These are phyloP conservation scores for Thamnaconus septentrionalis DNA, from an alignment of 2,113 vertebrate species.

Conservation along the genomic window DNA sequence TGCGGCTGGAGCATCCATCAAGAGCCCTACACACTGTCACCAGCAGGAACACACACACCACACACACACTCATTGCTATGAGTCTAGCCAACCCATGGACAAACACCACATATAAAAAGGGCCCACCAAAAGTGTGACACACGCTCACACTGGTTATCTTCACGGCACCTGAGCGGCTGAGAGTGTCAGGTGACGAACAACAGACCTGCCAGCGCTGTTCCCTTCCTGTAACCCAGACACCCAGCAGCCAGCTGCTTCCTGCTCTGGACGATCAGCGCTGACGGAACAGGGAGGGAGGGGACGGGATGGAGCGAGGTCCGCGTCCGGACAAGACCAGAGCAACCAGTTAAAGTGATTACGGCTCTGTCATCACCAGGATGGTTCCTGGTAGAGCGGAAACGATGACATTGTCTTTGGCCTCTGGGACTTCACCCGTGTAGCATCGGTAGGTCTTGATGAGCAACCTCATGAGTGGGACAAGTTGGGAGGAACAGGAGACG, in stretches of 20 bases:
- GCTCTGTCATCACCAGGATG: not conserved
- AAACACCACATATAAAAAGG: not conserved
- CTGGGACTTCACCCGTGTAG: too few relatives aligned
- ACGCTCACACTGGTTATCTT: conserved; percentile 6
- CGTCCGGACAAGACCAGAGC: conserved; percentile 4
- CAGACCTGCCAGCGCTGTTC: conserved; percentile 21
- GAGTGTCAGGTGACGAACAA: conserved; percentile 20
- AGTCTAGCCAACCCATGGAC: not conserved
- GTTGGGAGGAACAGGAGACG: too few relatives aligned
- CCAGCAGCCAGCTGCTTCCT: conserved; percentile 56
- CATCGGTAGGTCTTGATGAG: too few relatives aligned
- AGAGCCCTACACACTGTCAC: conserved; percentile 25
- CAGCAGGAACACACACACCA: conserved; percentile 7
- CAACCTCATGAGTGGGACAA: too few relatives aligned
- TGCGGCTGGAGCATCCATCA: conserved; percentile 50
- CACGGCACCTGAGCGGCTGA: conserved; percentile 42
- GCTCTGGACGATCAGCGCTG: conserved; percentile 11
- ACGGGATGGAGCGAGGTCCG: too few relatives aligned
- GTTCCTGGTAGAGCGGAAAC: too few relatives aligned
- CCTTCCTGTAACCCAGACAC: conserved; percentile 26
- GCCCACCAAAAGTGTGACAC: not conserved
- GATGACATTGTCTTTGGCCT: too few relatives aligned
- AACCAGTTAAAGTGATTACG: conserved; percentile 18
- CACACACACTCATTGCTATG: conserved; percentile 4
- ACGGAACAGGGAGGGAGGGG: not conserved